Evolutionary conservation across 2,888 invertebrate genomes (phyloP).

Genomic region (Polydrusus pterygomalis): DNA sequence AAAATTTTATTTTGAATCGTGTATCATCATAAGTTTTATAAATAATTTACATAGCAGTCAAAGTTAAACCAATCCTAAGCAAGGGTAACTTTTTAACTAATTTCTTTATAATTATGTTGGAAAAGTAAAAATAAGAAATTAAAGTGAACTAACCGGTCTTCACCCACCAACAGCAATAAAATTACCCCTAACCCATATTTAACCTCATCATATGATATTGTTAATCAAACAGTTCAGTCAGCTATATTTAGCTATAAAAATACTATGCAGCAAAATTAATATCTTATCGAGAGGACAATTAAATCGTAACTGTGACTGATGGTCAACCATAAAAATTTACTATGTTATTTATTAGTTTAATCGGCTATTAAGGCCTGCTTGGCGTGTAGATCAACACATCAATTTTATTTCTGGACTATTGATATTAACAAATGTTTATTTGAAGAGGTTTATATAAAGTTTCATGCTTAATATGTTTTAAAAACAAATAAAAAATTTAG

Average conservation of each 20-base stretch:
- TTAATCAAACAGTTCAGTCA: slow-evolving; percentile 3
- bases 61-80: too few relatives aligned
- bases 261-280: slow-evolving; percentile 20
- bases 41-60: too few relatives aligned
- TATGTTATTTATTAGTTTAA: slow-evolving; percentile 28
- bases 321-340: slow-evolving; percentile 23
- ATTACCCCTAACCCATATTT: neutral
- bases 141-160: too few relatives aligned
- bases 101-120: too few relatives aligned
- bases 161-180: too few relatives aligned
- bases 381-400: slow-evolving; percentile 15
- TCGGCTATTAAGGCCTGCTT: slow-evolving; percentile 6
- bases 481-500: too few relatives aligned
- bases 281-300: slow-evolving; percentile 17
- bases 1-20: too few relatives aligned
- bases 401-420: slow-evolving; percentile 16
- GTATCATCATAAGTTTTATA: too few relatives aligned
- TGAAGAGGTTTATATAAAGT: slow-evolving; percentile 4
- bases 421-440: slow-evolving; percentile 18
- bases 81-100: too few relatives aligned
- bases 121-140: too few relatives aligned
- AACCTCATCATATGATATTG: neutral
- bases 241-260: slow-evolving; percentile 31
- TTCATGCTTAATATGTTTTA: too few relatives aligned
- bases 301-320: slow-evolving; percentile 7